Conservation (phyloP, 2,888 invertebrate genomes). For the Apamea monoglypha region DNA sequence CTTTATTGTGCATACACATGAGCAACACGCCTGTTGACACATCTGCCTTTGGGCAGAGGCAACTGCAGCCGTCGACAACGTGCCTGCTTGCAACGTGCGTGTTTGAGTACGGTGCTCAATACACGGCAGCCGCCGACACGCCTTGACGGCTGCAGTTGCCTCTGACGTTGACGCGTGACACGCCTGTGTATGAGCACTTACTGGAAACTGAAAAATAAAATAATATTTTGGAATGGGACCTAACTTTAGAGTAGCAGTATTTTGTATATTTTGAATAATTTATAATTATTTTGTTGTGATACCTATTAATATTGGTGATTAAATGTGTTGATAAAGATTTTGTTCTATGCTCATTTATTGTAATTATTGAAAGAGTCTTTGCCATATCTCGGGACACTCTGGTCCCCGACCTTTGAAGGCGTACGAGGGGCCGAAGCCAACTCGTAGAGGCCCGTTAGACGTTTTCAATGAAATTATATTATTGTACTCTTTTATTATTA, state of each 20-base stretch:
- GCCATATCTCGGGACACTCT: too few species aligned
- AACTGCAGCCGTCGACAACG: not conserved
- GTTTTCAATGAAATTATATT: too few species aligned
- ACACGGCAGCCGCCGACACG: not conserved
- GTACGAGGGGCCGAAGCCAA: too few species aligned
- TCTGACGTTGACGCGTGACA: not conserved
- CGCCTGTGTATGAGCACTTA: not conserved
- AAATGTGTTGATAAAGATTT: slow-evolving; percentile 25
- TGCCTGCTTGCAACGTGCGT: too few species aligned
- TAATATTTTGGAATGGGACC: not conserved
- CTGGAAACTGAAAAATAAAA: not conserved
- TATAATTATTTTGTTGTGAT: slow-evolving; percentile 32
- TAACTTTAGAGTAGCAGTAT: slow-evolving; percentile 4
- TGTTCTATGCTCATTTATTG: not conserved
- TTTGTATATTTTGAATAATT: slow-evolving; percentile 34
- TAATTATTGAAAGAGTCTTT: too few species aligned
- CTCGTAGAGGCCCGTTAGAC: too few species aligned
- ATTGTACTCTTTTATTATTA: too few species aligned
- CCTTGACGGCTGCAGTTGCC: not conserved
- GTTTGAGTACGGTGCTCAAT: not conserved
- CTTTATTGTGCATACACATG: not conserved
- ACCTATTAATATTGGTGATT: not conserved
- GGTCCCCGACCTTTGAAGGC: too few species aligned
- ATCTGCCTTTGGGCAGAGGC: too few species aligned
- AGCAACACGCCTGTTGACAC: too few species aligned